Conservation (phyloP, 2,888 invertebrate genomes). For the Brachylomia viminalis region DNA sequence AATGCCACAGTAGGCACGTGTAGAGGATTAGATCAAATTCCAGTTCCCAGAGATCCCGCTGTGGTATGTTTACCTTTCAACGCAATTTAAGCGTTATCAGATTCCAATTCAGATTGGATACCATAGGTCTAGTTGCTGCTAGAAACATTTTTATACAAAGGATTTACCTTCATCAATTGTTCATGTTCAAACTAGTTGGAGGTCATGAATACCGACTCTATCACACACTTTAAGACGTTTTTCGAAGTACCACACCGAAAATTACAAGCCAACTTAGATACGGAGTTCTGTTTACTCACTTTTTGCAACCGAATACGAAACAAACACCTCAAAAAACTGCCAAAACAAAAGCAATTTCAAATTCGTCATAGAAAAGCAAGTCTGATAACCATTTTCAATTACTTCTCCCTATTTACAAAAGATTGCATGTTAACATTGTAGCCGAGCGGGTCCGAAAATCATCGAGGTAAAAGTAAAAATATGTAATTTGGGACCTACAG, state of each 20-base stretch:
- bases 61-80: slow-evolving; percentile 37
- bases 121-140: not conserved
- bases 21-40: slow-evolving; percentile 41
- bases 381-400: slow-evolving; percentile 48
- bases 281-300: slow-evolving; percentile 54
- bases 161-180: not conserved
- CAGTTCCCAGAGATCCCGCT: slow-evolving; percentile 17
- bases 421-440: slow-evolving; percentile 43
- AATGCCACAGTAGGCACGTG: slow-evolving; percentile 5
- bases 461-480: slow-evolving; percentile 65
- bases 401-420: slow-evolving; percentile 44
- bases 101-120: slow-evolving; percentile 7
- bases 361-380: slow-evolving; percentile 62
- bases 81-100: slow-evolving; percentile 15
- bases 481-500: slow-evolving; percentile 72
- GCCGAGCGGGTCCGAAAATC: slow-evolving; percentile 30
- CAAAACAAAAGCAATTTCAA: slow-evolving; percentile 60
- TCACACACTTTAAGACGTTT: slow-evolving; percentile 18
- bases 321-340: slow-evolving; percentile 39
- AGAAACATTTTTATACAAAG: not conserved
- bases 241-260: slow-evolving; percentile 30
- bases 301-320: slow-evolving; percentile 60
- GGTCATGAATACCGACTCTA: slow-evolving; percentile 29
- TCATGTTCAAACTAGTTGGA: not conserved
- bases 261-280: slow-evolving; percentile 58